Evolutionary conservation across 2,888 invertebrate genomes (phyloP), one percentile per base, ranked within the genome.

Genomic region (Pseudolycoriella hygida): DNA sequence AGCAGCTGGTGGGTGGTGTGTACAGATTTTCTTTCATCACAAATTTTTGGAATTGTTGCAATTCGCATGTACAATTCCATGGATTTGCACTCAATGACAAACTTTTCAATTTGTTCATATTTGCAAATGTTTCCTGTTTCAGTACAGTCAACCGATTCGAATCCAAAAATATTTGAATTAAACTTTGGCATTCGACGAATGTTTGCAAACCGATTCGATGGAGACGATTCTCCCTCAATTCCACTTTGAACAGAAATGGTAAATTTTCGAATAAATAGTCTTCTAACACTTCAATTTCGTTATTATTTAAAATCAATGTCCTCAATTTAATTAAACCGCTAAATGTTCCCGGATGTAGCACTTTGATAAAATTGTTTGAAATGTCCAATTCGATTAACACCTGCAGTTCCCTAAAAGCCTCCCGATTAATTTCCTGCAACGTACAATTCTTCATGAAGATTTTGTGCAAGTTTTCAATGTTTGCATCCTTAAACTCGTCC

Each of bases 41-140:
- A 74, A 80, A 86, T 56, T 84, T 78, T 40, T 86, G 74, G 52
- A 90, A 83, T 15, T 74, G 72, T 56, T 83, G 77, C 45, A 92
- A 66, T 50, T 79, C 76, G 56, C 92, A 92, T 57, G 90, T 86
- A 58, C 92, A 92, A 48, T 80, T 73, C 90, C 90, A 92, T 0
- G 82, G 83, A 59, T 92, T 92, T 49, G 79, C 77, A 50, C 77
- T 76, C 1, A 90, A 68, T 45, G 80, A 80, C 39, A 92, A 67
- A 54, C 80, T 81, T 19, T 74, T 74, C 44, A 90, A 62, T 50
- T 76, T 77, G 2, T 72, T 69, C 44, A 88, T 64, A 30, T 72
- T 70, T 46, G 71, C 69, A 47, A 86, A 73, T 5, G 78, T 74
- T 48, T 77, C 75, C 41, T 74, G 67, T 54, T 72, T 73, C 42